Base-by-base conservation (phyloP, 2,797 vertebrate genomes). In the Dipus sagitta region DNA sequence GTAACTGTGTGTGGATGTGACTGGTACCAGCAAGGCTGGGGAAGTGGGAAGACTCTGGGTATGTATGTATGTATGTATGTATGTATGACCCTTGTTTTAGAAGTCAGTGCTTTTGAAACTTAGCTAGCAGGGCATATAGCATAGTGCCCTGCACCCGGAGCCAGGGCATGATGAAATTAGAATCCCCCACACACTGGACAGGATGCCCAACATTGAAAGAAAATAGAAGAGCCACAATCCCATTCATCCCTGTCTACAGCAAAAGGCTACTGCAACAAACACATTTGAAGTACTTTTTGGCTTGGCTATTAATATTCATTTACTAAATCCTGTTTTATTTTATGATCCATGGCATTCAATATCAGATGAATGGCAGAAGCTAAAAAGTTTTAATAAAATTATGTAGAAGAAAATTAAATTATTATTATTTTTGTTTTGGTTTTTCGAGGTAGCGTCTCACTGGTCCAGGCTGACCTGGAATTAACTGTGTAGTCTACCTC, bases 361-460 rank as follows among this genome's bases (percentile, higher is more conserved):
- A 28, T 91, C 67, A 94, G 72, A 32, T 93, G 80, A 94, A n/a
- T 67, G 38, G 12, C 42, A 71, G 30, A 32, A 65, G 10, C 79
- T 92, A 79, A 47, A 47, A 90, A 38, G 62, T 15, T 52, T 86
- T 86, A 85, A 90, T 64, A 92, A 90, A 93, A 85, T 74, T 64
- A n/a, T 58, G 32, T 70, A 34, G n/a, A 80, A 79, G 58, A 86
- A 92, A 89, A 77, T 28, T 32, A 85, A 38, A 52, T n/a, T 85
- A 38, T n/a, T n/a, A 38, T 38, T 38, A 38, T 38, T 38, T 38
- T 38, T 38, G n/a, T n/a, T n/a, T n/a, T n/a, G n/a, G n/a, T 38
- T 38, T 38, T 38, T 38, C 38, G 38, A 38, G 38, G 38, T 38
- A 38, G 38, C 3, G 38, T 38, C 38, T 38, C 38, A 38, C 38